A percentile compares a stretch with the other conserved stretches of the same genome.
These are phyloP conservation scores for Cynopterus brachyotis DNA, from an alignment of 2,113 vertebrate species.

Conservation along the genomic window DNA sequence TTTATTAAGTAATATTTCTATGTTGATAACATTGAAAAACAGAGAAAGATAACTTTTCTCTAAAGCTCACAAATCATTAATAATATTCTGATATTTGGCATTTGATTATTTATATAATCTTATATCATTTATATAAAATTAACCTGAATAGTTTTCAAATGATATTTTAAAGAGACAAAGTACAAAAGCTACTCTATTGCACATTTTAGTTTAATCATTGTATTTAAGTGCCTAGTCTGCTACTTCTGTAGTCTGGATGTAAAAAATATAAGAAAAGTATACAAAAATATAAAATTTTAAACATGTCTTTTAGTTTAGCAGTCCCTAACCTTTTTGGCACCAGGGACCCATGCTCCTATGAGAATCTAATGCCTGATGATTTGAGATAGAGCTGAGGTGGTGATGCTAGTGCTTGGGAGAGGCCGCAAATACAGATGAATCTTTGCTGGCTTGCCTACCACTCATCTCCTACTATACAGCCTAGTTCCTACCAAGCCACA, in stretches of 20 bases:
- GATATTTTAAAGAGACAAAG: background rate
- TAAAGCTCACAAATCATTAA: background rate
- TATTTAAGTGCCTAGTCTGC: background rate
- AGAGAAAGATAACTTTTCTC: background rate
- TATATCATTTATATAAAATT: background rate
- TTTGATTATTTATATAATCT: background rate
- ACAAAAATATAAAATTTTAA: conserved; percentile 1
- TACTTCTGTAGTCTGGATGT: background rate
- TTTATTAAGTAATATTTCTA: background rate
- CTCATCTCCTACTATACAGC: no score
- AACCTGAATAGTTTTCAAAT: background rate
- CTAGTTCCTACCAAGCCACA: no score
- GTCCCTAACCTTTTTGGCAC: no score
- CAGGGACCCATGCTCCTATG: no score
- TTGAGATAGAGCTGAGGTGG: no score
- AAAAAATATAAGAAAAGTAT: background rate
- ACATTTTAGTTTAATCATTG: background rate
- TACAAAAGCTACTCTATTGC: background rate
- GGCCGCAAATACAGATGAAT: no score
- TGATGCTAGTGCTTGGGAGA: no score
- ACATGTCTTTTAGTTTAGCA: background rate
- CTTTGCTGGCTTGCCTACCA: no score
- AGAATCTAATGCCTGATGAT: no score
- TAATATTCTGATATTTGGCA: background rate
- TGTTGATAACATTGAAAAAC: background rate